Evolutionary conservation across 2,113 vertebrate genomes (phyloP), one percentile per base, ranked within the genome.

Genomic region (Pampusana beccarii): DNA sequence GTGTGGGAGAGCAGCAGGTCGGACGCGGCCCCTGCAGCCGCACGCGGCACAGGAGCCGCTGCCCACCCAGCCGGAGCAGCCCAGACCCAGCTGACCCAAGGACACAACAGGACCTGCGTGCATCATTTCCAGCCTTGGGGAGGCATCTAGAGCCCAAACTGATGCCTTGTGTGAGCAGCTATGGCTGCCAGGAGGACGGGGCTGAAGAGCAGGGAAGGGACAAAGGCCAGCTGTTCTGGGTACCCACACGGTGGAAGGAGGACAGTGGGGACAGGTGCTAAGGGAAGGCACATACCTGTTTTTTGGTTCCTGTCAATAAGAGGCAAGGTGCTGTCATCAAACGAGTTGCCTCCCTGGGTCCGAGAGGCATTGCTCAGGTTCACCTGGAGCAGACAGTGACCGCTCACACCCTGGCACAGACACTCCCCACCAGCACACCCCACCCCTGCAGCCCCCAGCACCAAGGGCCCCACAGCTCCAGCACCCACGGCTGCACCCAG

Each of bases 281-380:
- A 50, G 44, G 23, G 19, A 21, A 17, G 36, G 12, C 21, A 88
- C 62, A 1, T 78, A 98, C 98, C 98, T 98, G 97, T 96, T 98
- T 98, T 98, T 98, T 98, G 98, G 94, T 91, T 98, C 91, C 98
- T 97, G 92, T 99, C 98, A 5, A 99, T 99, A 89, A 99, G 99
- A 3, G 99, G 99, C 69, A 99, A 97, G 85, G 99, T 99, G 98
- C 98, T 99, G 91, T 99, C 99, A 95, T 99, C 99, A 29, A 99
- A 99, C 0, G 98, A 97, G 74, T 97, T 98, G 71, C 98, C 98
- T 51, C 98, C 98, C 40, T 99, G 99, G 96, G 95, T 98, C 85
- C 98, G 97, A 71, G 98, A 97, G 42, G 93, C 95, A n/a, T 83
- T 98, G 62, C 97, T 98, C 44, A 98, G 98, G 96, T 98, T 99